Evolutionary conservation across 2,888 invertebrate species (phyloP), one percentile per base, ranked within the genome.

Genomic region (Parnassius apollo): DNA sequence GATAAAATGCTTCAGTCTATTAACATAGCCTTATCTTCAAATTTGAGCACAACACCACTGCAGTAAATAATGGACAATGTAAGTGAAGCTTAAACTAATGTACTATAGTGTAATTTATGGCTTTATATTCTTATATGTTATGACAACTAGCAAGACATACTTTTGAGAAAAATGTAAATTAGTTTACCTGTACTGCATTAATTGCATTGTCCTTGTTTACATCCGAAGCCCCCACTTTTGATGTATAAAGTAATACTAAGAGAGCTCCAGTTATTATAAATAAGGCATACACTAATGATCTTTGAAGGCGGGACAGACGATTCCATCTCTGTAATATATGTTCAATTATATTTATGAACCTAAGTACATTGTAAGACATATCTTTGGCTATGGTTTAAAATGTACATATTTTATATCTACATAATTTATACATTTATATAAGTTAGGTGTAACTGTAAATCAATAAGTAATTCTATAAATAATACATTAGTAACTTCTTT

Each of bases 231-330:
- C 65, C 71, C 63, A 77, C 72, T 68, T 81, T 85, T 65, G 88
- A 82, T n/a, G 85, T 82, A 69, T 93, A 94, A 63, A 95, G 81
- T 72, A 94, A 90, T 72, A 94, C 93, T 71, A 95, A 83, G 67
- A 94, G 80, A 58, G 94, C 93, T 68, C 94, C 83, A 68, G 93
- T 81, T 66, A 94, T 77, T 56, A 94, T 80, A 65, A 94, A 69
- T 64, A 93, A 76, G 71, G 95, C 94, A 75, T 96, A 95, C 58
- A 95, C 92, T 71, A 96, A 89, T 75, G 96, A 96, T 69, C 96
- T 93, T 81, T 97, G 97, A 76, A 97, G 94, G 72, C 97, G 93
- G 18, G 97, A 97, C 62, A 97, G 86, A 71, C 95, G 95, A 83
- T 97, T 97, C 97, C 97, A 97, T 88, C 94, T 93, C 97, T 97